Evolutionary conservation across 2,113 vertebrate genomes (phyloP).

Genomic region (Sinocyclocheilus grahami): DNA sequence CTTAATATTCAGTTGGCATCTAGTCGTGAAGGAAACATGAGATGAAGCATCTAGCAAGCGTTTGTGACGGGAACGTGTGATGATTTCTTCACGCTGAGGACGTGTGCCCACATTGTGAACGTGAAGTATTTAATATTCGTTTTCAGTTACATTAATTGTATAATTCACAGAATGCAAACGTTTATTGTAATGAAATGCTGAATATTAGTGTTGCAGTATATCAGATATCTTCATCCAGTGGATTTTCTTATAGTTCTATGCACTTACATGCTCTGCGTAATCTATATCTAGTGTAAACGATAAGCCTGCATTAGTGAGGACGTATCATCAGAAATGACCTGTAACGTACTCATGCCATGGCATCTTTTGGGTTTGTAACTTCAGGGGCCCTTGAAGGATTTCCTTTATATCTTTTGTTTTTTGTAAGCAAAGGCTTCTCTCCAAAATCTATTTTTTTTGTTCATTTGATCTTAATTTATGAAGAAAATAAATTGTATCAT

Average conservation of each 20-base stretch:
- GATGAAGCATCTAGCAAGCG: too few relatives aligned
- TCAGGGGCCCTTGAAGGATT: too few relatives aligned
- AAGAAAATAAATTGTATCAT: neutral
- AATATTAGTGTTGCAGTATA: neutral
- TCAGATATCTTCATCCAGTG: neutral
- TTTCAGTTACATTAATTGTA: neutral
- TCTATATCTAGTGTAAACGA: neutral
- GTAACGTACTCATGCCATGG: too few relatives aligned
- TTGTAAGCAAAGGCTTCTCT: too few relatives aligned
- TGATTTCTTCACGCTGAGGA: neutral
- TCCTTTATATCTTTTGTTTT: neutral
- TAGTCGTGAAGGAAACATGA: too few relatives aligned
- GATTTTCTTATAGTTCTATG: neutral
- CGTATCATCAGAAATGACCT: neutral
- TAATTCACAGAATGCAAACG: neutral
- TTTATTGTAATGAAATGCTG: neutral
- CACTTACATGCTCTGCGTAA: neutral
- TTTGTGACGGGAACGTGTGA: neutral
- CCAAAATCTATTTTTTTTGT: neutral
- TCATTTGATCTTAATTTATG: constrained; percentile 11
- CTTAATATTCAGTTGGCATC: neutral
- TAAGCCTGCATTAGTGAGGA: neutral
- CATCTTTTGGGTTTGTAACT: neutral
- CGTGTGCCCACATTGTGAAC: neutral
- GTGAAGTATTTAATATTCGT: neutral